These are phyloP conservation scores for Trissoscelio sp. DNA, from an alignment of 2,888 invertebrate species.

Conservation along the genomic window DNA sequence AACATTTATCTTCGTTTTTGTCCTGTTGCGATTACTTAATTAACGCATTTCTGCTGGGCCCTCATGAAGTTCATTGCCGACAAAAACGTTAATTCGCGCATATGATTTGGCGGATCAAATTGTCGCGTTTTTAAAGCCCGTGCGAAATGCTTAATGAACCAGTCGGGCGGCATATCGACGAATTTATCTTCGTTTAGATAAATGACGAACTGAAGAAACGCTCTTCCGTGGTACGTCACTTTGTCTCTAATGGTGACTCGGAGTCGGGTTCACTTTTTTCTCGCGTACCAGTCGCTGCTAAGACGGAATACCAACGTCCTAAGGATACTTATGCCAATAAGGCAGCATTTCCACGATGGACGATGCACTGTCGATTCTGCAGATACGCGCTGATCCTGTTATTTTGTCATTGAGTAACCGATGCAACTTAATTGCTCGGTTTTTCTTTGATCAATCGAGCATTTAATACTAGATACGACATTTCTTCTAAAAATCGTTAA, in stretches of 20 bases:
- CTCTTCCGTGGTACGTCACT: slow-evolving; percentile 62
- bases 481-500: too few relatives aligned
- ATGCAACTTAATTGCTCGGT: slow-evolving; percentile 42
- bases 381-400: slow-evolving; percentile 41
- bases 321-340: slow-evolving; percentile 50
- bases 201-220: slow-evolving; percentile 35
- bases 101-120: slow-evolving; percentile 42
- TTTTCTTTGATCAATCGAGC: slow-evolving; percentile 7
- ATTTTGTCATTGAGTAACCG: slow-evolving; percentile 52
- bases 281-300: slow-evolving; percentile 38
- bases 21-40: slow-evolving; percentile 35
- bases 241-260: slow-evolving; percentile 68
- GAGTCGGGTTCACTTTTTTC: slow-evolving; percentile 67
- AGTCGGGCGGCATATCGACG: slow-evolving; percentile 45
- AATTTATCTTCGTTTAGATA: slow-evolving; percentile 37
- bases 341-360: slow-evolving; percentile 43
- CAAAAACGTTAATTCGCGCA: slow-evolving; percentile 52
- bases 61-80: slow-evolving; percentile 23
- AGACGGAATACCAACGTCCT: slow-evolving; percentile 51
- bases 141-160: slow-evolving; percentile 57
- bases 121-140: slow-evolving; percentile 13
- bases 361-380: slow-evolving; percentile 13
- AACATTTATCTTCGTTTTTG: slow-evolving; percentile 38
- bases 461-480: not conserved
- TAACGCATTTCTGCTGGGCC: slow-evolving; percentile 16